Conservation (phyloP, 2,888 invertebrate genomes). For the Ferrisia virgata region DNA sequence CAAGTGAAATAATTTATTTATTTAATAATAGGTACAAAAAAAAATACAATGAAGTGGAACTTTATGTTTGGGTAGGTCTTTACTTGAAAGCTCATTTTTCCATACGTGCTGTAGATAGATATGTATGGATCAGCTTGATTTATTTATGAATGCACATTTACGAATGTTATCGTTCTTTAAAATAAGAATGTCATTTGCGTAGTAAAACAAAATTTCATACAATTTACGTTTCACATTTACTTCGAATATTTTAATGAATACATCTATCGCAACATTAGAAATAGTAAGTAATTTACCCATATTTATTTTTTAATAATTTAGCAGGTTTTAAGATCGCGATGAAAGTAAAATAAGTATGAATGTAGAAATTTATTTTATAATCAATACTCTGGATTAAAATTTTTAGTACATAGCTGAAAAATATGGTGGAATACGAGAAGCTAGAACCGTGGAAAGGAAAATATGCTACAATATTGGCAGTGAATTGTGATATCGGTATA, state of each 20-base stretch:
- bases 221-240: neutral
- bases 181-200: neutral
- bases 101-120: too few species aligned
- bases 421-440: neutral
- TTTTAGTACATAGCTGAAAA: too few species aligned
- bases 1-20: neutral
- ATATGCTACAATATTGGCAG: neutral
- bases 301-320: too few species aligned
- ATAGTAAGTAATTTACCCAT: neutral
- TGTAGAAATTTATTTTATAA: too few species aligned
- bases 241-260: neutral
- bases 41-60: neutral
- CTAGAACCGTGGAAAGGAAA: neutral
- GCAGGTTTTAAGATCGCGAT: neutral
- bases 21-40: neutral
- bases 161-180: neutral
- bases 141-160: neutral
- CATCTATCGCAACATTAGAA: neutral
- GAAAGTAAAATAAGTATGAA: neutral
- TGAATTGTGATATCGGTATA: neutral
- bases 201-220: neutral
- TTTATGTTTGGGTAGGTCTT: too few species aligned
- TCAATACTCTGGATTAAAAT: neutral
- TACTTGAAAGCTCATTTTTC: neutral
- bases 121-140: neutral